Base-by-base conservation (phyloP, 2,797 vertebrate species). In the Siniperca scherzeri region DNA sequence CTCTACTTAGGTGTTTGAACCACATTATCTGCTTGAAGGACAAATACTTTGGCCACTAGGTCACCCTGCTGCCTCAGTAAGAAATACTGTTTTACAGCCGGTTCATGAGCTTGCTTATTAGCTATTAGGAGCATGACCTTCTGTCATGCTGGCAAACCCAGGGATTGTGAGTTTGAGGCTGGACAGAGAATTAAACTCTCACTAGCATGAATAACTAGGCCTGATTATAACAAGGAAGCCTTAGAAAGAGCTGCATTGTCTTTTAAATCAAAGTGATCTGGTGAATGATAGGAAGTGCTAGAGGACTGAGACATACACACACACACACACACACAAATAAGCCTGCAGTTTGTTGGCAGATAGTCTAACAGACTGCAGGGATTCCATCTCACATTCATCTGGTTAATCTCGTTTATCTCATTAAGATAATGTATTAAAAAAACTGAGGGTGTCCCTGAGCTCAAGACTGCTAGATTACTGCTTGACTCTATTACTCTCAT, bases 341-440 rank as follows among this genome's bases (percentile, higher is more conserved):
- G 60, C 73, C 72, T 75, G 72, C 60, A 74, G 68, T 81, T 27
- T 72, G 36, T 56, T 86, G 70, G 66, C 78, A 74, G 14, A 77
- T 46, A 42, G 13, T 38, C 52, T 84, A 50, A 71, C 59, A 82
- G 78, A 61, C 69, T 67, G n/a, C 55, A 72, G 83, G 78, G 86
- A 83, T 78, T 74, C 53, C 67, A 62, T 86, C 86, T 87, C 72
- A 77, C 76, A 70, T 85, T 89, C 70, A 88, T 82, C 72, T 75
- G 46, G 55, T 61, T 89, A 78, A 89, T 85, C 90, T 81, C 13
- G n/a, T 87, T 89, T 52, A 88, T 83, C 83, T 90, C 65, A 84
- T 90, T 83, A 87, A 71, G 70, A 59, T 80, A 88, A 80, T 79
- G 83, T 86, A 84, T 87, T 85, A 64, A 78, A 77, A 77, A 78